Base-by-base conservation (phyloP, 1,140 invertebrate species). In the Lethocerus indicus region DNA sequence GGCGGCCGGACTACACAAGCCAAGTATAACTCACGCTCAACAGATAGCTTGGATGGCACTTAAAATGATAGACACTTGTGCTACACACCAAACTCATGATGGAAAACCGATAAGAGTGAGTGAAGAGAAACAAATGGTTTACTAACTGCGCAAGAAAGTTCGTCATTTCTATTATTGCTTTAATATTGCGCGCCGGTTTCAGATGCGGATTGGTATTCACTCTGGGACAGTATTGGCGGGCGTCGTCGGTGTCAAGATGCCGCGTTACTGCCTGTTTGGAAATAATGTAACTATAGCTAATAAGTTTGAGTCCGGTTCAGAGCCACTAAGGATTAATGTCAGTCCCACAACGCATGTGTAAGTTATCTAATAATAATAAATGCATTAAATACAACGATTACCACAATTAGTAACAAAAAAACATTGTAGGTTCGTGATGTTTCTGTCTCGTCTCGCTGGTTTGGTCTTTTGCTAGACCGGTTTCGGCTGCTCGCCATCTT, bases 21-120 rank as follows among this genome's bases (percentile, higher is more conserved):
- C 40, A 24, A 24, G 26, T 24, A 5, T 5, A 12, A 42, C 82
- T 40, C 90, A 95, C 64, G 89, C 90, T 7, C 85, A 89, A 50
- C 88, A 91, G 68, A 91, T 92, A 27, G 86, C 88, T 20, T 94
- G 88, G 88, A 94, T 96, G 90, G 86, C 83, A 6, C 58, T 87
- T 43, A 78, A 76, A 61, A 96, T 96, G 90, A 87, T 93, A 51
- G 75, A 87, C 58, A 85, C 82, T 0, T 91, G 89, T 61, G 74
- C 78, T 5, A 75, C 79, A 56, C 87, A 93, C 61, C 76, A 79
- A 45, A 89, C 90, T 9, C 90, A 91, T 59, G 82, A 91, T 61
- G 88, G 88, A 13, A 78, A 89, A 64, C 83, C 86, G 40, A 92
- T 94, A 57, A 78, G 79, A 74, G 87, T 90, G 68, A 68, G 56